Conservation (phyloP, 2,888 invertebrate species). For the Unio pictorum region DNA sequence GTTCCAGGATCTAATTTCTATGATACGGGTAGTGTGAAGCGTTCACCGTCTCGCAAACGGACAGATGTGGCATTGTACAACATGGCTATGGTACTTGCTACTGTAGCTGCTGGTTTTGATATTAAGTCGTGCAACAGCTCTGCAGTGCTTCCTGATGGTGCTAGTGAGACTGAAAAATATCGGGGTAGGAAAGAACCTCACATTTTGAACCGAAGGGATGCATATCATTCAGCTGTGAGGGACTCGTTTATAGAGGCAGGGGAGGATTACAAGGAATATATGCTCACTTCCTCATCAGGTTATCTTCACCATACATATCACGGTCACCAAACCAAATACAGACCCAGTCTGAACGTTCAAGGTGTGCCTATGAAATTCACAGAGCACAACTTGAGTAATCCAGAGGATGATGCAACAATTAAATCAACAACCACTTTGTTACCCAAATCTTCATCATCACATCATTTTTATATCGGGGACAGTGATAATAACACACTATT, state of each 20-base stretch:
- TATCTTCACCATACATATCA: constrained; percentile 89
- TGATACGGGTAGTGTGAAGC: constrained; percentile 33
- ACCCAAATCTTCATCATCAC: constrained; percentile 39
- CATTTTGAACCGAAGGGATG: constrained; percentile 66
- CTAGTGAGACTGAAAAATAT: constrained; percentile 38
- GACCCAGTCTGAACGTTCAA: constrained; percentile 65
- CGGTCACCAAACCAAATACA: constrained; percentile 79
- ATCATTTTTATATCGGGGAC: constrained; percentile 50
- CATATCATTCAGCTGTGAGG: constrained; percentile 67
- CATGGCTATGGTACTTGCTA: constrained; percentile 91
- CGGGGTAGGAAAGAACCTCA: constrained; percentile 55
- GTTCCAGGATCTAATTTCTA: constrained; percentile 34
- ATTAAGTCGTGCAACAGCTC: constrained; percentile 84
- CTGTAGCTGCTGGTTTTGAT: constrained; percentile 91
- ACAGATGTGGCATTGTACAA: constrained; percentile 84
- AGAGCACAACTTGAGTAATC: constrained; percentile 27
- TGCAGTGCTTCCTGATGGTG: constrained; percentile 60
- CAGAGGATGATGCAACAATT: constrained; percentile 29
- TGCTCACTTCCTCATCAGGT: constrained; percentile 43
- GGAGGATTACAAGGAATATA: constrained; percentile 55
- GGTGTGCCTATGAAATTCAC: constrained; percentile 63
- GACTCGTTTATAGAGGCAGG: constrained; percentile 67
- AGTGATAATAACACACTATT: constrained; percentile 53
- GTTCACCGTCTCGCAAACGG: constrained; percentile 29
- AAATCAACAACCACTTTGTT: constrained; percentile 49